A percentile compares a stretch with the other conserved stretches of the same genome.
Conservation (phyloP, 2,797 vertebrate genomes). For the Galagoides demidoff region DNA sequence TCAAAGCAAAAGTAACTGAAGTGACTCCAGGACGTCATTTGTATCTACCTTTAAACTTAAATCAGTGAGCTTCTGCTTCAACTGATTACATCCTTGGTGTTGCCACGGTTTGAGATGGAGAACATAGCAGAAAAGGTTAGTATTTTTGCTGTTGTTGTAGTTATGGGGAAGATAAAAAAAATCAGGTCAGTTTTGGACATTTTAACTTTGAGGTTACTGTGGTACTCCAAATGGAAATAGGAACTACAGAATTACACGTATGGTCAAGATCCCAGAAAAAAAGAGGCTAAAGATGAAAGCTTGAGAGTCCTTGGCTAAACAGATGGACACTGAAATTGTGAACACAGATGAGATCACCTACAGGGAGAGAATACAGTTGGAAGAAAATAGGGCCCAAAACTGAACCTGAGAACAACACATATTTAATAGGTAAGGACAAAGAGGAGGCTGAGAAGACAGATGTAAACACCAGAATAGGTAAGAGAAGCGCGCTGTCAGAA, state of each 20-base stretch:
- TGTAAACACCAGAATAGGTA: neutral
- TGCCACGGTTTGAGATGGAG: neutral
- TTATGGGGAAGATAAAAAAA: neutral
- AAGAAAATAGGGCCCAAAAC: neutral
- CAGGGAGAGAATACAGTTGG: neutral
- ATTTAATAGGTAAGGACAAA: neutral
- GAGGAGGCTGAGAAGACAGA: slow-evolving; percentile 10
- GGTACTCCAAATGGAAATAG: neutral
- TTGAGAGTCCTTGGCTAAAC: neutral
- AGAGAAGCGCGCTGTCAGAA: neutral
- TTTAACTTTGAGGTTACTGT: neutral
- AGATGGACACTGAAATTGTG: neutral
- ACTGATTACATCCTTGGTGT: neutral
- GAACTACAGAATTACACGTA: neutral
- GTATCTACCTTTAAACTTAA: neutral
- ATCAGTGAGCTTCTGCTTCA: neutral
- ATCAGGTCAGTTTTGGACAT: neutral
- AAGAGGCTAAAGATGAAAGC: neutral
- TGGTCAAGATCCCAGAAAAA: neutral
- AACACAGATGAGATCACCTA: neutral
- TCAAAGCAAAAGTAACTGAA: neutral
- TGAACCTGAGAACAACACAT: neutral
- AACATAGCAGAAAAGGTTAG: neutral
- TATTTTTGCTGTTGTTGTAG: neutral
- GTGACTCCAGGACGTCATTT: neutral